These are phyloP conservation scores for Pteromalus puparum DNA, from an alignment of 1,140 invertebrate species.

Conservation along the genomic window DNA sequence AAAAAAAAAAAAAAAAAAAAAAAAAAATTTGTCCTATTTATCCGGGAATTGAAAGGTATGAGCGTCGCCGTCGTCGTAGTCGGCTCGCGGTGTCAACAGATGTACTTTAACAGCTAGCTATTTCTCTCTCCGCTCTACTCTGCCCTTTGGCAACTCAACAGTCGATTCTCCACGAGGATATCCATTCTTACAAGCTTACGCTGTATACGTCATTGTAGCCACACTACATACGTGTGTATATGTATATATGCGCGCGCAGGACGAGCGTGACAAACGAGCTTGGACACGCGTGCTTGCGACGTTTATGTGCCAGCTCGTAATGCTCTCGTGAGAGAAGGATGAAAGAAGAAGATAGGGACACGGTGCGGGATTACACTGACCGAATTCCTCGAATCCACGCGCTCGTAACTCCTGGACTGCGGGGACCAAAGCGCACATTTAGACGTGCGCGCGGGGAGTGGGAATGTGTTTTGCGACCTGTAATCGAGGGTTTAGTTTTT, in stretches of 20 bases:
- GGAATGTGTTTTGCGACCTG: too few relatives aligned
- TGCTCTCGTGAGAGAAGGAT: background rate
- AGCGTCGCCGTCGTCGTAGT: background rate
- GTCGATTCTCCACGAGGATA: background rate
- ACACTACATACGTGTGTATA: background rate
- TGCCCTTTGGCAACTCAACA: background rate
- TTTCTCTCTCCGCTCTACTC: background rate
- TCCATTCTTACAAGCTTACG: background rate
- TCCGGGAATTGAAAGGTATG: conserved; percentile 24
- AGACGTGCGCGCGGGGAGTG: too few relatives aligned
- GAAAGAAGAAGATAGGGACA: background rate
- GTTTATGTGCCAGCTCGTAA: conserved; percentile 8
- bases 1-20: too few relatives aligned
- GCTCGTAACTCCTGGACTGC: background rate
- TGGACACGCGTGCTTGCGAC: conserved; percentile 8
- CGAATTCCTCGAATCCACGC: background rate
- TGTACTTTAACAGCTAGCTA: background rate
- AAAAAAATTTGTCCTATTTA: too few relatives aligned
- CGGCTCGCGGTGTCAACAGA: background rate
- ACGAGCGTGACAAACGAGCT: conserved; percentile 29
- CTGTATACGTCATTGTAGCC: background rate
- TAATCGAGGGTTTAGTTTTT: too few relatives aligned
- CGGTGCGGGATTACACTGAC: background rate
- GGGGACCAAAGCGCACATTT: too few relatives aligned
- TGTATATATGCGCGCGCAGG: background rate